Percentiles rank a stretch among this genome's conserved stretches.
phyloP scores from a whole-genome alignment of 2,797 vertebrate genomes.

The Propithecus deckenii region DNA sequence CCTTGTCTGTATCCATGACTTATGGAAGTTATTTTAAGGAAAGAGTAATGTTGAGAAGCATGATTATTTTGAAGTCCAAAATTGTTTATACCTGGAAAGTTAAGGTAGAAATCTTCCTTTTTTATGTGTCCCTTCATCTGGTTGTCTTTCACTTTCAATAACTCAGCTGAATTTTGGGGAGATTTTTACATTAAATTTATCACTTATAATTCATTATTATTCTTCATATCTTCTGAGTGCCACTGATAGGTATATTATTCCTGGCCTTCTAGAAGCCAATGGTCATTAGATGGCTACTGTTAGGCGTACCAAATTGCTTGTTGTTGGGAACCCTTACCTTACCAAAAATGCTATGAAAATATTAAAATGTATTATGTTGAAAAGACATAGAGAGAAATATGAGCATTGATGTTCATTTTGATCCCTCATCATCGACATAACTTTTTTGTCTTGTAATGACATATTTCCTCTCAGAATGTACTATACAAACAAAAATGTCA shows the following conservation, averaged over 20 bases:
- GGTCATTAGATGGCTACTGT: background rate
- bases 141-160: background rate
- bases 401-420: background rate
- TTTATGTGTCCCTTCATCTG: background rate
- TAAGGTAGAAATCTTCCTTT: background rate
- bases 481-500: background rate
- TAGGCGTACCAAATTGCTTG: background rate
- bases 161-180: background rate
- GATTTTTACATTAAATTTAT: background rate
- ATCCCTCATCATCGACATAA: background rate
- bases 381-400: background rate
- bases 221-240: background rate
- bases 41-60: background rate
- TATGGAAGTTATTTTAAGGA: background rate
- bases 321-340: background rate
- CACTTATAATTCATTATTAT: background rate
- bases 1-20: background rate
- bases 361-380: background rate
- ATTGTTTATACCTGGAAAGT: background rate
- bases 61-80: conserved; percentile 26
- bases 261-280: background rate
- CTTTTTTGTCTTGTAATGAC: background rate
- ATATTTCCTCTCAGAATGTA: background rate
- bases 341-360: background rate
- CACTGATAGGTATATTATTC: background rate